Base-by-base conservation (phyloP, 2,113 vertebrate species). In the Campylomormyrus tamandua region DNA sequence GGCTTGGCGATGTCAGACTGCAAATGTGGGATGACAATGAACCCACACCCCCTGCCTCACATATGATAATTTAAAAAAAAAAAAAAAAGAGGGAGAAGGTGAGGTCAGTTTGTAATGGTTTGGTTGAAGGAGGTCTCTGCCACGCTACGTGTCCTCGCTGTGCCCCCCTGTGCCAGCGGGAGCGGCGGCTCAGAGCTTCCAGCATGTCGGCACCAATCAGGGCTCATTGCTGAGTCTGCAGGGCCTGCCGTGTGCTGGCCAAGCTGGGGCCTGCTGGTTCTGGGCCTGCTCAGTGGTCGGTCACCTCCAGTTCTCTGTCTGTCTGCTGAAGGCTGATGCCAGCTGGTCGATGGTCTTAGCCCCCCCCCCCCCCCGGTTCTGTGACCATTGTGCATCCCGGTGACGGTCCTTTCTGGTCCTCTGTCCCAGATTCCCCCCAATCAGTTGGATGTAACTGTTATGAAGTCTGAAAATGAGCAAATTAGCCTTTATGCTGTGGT, bases 151-250 rank as follows among this genome's bases (percentile, higher is more conserved):
- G 89, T 52, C 49, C 49, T 24, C 24, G 48, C 48, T 3, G 7
- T 83, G 9, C 31, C 48, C 42, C 24, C 19, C 46, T 83, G 49
- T 45, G 74, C 74, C 77, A 89, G 74, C 52, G 19, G 13, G 35
- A 8, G 13, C 1, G 31, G 21, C 45, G 62, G 35, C n/a, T 77
- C 7, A 27, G 7, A 0, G 39, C 8, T 86, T 53, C 31, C 13
- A 3, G 83, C 56, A 56, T 3, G 89, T 70, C 83, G 35, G 42
- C 53, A n/a, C 10, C 39, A 56, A 90, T 90, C 89, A 49, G 88
- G 15, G 8, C n/a, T 58, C 31, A 3, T 84, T 6, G 10, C 50
- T 35, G 50, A 52, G 21, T 39, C 49, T n/a, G 52, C 15, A 56
- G 15, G 3, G 70, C 52, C 50, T 58, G 31, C 31, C 6, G 21